These are phyloP conservation scores for Magallana angulata DNA, from an alignment of 1,140 invertebrate species.

Conservation along the genomic window DNA sequence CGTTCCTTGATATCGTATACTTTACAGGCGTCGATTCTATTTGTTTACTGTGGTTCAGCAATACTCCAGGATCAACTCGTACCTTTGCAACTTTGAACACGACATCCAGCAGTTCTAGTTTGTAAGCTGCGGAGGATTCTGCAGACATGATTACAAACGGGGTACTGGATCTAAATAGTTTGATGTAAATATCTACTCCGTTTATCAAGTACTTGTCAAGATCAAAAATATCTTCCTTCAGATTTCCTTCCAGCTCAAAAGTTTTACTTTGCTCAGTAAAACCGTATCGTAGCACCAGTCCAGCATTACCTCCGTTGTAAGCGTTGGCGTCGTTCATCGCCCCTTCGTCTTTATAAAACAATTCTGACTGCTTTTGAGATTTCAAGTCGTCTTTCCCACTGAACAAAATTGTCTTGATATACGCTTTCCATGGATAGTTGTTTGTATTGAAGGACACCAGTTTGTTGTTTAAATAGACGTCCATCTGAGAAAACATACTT, in stretches of 20 bases:
- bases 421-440: conserved; percentile 55
- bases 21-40: conserved; percentile 44
- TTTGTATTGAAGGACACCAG: conserved; percentile 55
- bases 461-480: conserved; percentile 58
- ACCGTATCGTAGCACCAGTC: conserved; percentile 41
- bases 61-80: conserved; percentile 49
- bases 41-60: conserved; percentile 50
- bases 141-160: conserved; percentile 49
- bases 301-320: conserved; percentile 46
- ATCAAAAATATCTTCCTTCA: neutral
- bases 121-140: conserved; percentile 31
- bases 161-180: conserved; percentile 48
- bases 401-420: conserved; percentile 50
- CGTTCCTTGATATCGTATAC: conserved; percentile 42
- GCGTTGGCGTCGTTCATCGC: conserved; percentile 12
- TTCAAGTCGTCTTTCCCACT: conserved; percentile 40
- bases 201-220: conserved; percentile 50
- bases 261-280: conserved; percentile 43
- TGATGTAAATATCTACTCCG: conserved; percentile 50
- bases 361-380: conserved; percentile 49
- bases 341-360: conserved; percentile 48
- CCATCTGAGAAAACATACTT: conserved; percentile 55
- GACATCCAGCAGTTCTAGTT: conserved; percentile 48
- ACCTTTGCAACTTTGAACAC: conserved; percentile 46
- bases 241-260: conserved; percentile 48